These are phyloP conservation scores for Drosophila rubida DNA, from an alignment of 2,888 invertebrate species.

Conservation along the genomic window DNA sequence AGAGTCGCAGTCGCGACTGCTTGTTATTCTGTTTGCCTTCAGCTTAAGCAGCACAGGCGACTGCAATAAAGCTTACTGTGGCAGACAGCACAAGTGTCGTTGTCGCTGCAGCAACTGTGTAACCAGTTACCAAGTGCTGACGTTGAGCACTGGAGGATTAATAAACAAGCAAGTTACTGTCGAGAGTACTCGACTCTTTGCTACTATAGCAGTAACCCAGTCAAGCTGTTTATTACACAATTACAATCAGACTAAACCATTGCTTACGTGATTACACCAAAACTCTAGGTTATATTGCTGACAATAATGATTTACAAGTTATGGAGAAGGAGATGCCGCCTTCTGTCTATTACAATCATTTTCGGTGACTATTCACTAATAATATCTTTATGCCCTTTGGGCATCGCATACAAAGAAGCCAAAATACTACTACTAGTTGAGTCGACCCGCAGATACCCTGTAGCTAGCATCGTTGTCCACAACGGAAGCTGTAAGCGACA, in stretches of 20 bases:
- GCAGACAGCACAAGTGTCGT: not conserved
- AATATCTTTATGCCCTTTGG: not conserved
- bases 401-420: too few relatives aligned
- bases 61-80: constrained; percentile 26
- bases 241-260: too few relatives aligned
- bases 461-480: not conserved
- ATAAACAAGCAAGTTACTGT: not conserved
- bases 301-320: too few relatives aligned
- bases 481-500: not conserved
- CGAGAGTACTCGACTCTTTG: not conserved
- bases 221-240: too few relatives aligned
- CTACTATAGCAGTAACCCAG: too few relatives aligned
- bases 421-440: too few relatives aligned
- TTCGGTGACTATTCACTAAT: not conserved
- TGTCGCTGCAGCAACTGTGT: constrained; percentile 18
- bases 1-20: not conserved
- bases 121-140: constrained; percentile 8
- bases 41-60: constrained; percentile 18
- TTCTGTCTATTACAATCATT: not conserved
- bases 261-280: too few relatives aligned
- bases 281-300: too few relatives aligned
- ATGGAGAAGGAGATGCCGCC: too few relatives aligned
- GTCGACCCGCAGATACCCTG: not conserved
- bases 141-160: constrained; percentile 3
- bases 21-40: not conserved